Conservation (phyloP, 2,797 vertebrate species). For the Oceanodroma leucorhoa region DNA sequence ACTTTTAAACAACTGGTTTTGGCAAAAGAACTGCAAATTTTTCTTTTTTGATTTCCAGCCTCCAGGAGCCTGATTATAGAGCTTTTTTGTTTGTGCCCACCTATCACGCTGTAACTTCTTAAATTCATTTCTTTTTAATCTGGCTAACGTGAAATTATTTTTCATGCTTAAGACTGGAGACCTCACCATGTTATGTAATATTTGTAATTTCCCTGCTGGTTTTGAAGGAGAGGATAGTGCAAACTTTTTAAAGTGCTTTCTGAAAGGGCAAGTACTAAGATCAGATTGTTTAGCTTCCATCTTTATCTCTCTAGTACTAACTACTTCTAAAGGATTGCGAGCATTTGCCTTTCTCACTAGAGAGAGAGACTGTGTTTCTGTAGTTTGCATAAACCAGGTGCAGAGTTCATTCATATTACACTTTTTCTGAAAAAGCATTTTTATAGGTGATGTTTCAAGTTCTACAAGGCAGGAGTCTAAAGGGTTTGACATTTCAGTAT, state of each 20-base stretch:
- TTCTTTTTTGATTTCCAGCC: constrained; percentile 74
- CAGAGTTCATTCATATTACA: constrained; percentile 89
- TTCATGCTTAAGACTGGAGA: constrained; percentile 74
- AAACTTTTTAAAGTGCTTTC: constrained; percentile 95
- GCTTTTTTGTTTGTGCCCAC: constrained; percentile 68
- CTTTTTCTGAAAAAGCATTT: constrained; percentile 91
- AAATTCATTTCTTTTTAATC: constrained; percentile 74
- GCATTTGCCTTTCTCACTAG: constrained; percentile 91
- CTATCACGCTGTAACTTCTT: constrained; percentile 66
- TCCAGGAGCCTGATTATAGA: constrained; percentile 47
- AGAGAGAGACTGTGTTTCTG: constrained; percentile 93
- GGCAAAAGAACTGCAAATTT: constrained; percentile 72
- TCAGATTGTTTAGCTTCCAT: constrained; percentile 77
- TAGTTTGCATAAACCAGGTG: constrained; percentile 98
- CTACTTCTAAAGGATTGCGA: constrained; percentile 86
- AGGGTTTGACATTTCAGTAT: constrained; percentile 56
- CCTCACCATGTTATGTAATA: constrained; percentile 77
- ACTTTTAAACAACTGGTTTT: constrained; percentile 68
- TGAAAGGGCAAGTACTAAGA: constrained; percentile 85
- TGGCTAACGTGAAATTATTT: constrained; percentile 72
- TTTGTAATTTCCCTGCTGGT: constrained; percentile 81
- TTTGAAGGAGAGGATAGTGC: constrained; percentile 90
- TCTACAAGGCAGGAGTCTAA: constrained; percentile 74
- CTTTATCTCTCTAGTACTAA: constrained; percentile 83
- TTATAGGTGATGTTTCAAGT: constrained; percentile 83